Percentiles rank a stretch among this genome's conserved stretches.
These are phyloP conservation scores for Lytechinus pictus DNA, from an alignment of 35 echinoderm and acorn worm genomes.

Conservation along the genomic window DNA sequence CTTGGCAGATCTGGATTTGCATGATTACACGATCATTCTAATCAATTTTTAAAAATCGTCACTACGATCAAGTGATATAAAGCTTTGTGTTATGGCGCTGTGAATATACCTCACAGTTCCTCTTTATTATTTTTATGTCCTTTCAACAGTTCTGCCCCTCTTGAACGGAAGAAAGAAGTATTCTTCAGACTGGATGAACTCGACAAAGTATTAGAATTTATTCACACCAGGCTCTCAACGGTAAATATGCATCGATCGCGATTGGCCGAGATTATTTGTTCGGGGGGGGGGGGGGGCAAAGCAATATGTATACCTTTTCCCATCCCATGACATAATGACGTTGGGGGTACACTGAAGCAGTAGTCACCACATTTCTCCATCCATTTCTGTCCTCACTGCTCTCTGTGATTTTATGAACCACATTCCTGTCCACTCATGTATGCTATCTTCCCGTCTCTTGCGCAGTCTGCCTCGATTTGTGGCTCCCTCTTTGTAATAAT, in stretches of 20 bases:
- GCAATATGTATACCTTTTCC: neutral
- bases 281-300: neutral
- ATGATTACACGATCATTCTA: neutral
- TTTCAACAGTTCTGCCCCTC: neutral
- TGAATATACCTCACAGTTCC: neutral
- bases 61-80: neutral
- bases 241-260: neutral
- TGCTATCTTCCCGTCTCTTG: too few species aligned
- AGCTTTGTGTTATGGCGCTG: neutral
- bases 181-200: slow-evolving; percentile 19
- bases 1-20: too few species aligned
- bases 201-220: neutral
- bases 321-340: too few species aligned
- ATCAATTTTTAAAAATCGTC: neutral
- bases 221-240: neutral
- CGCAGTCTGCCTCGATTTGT: too few species aligned
- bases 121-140: neutral
- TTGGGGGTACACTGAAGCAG: too few species aligned
- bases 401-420: too few species aligned
- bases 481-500: too few species aligned
- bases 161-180: neutral
- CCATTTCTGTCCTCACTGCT: too few species aligned
- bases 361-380: too few species aligned
- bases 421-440: too few species aligned
- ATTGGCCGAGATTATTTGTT: neutral